Evolutionary conservation across 2,888 invertebrate genomes (phyloP), one percentile per base, ranked within the genome.

Genomic region (Loripinus fragilis): DNA sequence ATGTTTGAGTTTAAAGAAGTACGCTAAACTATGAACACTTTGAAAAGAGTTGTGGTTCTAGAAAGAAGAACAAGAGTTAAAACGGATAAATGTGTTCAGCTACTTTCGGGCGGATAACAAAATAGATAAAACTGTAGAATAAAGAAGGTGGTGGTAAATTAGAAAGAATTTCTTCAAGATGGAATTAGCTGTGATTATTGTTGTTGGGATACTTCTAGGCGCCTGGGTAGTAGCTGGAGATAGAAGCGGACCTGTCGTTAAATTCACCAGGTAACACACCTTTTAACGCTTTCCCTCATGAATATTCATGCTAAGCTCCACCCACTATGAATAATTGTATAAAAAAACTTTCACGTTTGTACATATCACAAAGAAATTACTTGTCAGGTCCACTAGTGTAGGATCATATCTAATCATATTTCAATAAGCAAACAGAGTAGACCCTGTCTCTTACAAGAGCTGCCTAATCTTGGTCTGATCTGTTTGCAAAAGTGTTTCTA

Each of bases 241-340:
- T 17, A 60, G 60, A 20, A 30, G 8, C 5, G 60, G 60, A 33
- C 60, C 60, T 3, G 60, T 60, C 33, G 60, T 28, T 12, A 60
- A 60, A 33, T 60, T 60, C 33, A 60, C 60, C 20, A 60, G 60
- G 60, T 60, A 33, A 33, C 8, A n/a, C n/a, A n/a, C n/a, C n/a
- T n/a, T n/a, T n/a, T n/a, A n/a, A n/a, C n/a, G n/a, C n/a, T n/a
- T n/a, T n/a, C n/a, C n/a, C n/a, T n/a, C n/a, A n/a, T n/a, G n/a
- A n/a, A n/a, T n/a, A n/a, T n/a, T n/a, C n/a, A n/a, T n/a, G n/a
- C n/a, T n/a, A n/a, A n/a, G n/a, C n/a, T n/a, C n/a, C n/a, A n/a
- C n/a, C n/a, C n/a, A n/a, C n/a, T n/a, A n/a, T n/a, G n/a, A n/a
- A n/a, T n/a, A n/a, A n/a, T n/a, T n/a, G n/a, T n/a, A n/a, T n/a